A percentile compares a stretch with the other conserved stretches of the same genome.
These are phyloP conservation scores for Sceliomorpha sp. DNA, from an alignment of 2,888 invertebrate species.

Conservation along the genomic window DNA sequence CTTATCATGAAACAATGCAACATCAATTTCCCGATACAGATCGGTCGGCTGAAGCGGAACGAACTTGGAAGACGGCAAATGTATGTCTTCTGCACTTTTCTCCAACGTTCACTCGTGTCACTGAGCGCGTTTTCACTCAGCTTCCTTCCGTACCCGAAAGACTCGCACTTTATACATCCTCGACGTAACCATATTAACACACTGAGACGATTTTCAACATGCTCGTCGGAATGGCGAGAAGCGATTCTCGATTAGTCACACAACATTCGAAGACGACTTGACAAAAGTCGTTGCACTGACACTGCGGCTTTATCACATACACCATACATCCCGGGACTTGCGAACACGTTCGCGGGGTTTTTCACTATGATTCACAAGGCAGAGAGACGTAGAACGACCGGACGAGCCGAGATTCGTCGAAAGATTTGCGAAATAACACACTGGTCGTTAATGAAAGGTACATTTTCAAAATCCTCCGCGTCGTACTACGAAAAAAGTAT, in stretches of 20 bases:
- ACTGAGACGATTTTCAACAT: not conserved
- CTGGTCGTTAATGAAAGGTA: not conserved
- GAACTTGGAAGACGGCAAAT: constrained; percentile 26
- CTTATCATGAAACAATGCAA: constrained; percentile 25
- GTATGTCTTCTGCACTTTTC: constrained; percentile 54
- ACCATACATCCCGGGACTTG: not conserved
- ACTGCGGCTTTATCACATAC: constrained; percentile 1
- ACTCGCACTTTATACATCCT: constrained; percentile 2
- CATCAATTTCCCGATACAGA: constrained; percentile 5
- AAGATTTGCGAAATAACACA: not conserved
- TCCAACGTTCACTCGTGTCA: constrained; percentile 46
- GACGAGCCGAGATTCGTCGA: not conserved
- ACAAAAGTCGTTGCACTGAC: constrained; percentile 1
- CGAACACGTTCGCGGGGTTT: not conserved
- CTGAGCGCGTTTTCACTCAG: constrained; percentile 46
- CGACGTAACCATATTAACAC: not conserved
- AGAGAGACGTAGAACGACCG: not conserved
- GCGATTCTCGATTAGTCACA: constrained; percentile 1
- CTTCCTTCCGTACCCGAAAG: constrained; percentile 6
- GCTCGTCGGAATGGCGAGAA: not conserved
- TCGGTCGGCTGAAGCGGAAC: constrained; percentile 4
- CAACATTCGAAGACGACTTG: not conserved
- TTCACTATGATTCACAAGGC: constrained; percentile 1
- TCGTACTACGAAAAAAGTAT: too few relatives aligned
- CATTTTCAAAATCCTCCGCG: not conserved